phyloP scores from a whole-genome alignment of 2,888 invertebrate species.

The Melinaea menophilus region DNA sequence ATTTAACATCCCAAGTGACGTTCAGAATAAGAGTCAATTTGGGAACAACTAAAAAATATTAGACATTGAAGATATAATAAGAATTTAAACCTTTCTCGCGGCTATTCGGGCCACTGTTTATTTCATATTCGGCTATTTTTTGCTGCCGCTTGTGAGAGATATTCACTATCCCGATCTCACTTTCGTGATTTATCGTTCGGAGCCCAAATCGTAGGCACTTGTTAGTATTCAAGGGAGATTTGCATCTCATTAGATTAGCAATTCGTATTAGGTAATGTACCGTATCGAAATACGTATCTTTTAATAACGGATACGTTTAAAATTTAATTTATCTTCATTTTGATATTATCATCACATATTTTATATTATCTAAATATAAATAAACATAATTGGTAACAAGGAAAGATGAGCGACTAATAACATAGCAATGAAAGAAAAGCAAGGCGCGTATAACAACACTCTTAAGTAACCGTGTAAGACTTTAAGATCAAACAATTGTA shows the following conservation, averaged over 20 bases:
- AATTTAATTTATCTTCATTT: neutral
- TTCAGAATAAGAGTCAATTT: slow-evolving; percentile 15
- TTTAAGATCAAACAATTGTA: slow-evolving; percentile 2
- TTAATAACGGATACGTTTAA: neutral
- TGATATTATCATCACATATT: neutral
- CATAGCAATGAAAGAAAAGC: neutral
- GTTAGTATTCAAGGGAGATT: slow-evolving; percentile 69
- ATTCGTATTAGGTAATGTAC: slow-evolving; percentile 51
- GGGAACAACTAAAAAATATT: slow-evolving; percentile 60
- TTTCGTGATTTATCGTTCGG: slow-evolving; percentile 62
- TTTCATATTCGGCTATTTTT: slow-evolving; percentile 57
- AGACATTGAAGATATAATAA: slow-evolving; percentile 56
- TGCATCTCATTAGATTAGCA: slow-evolving; percentile 69
- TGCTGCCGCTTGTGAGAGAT: slow-evolving; percentile 50
- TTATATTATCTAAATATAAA: neutral
- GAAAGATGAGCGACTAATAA: slow-evolving; percentile 1
- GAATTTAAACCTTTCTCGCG: slow-evolving; percentile 34
- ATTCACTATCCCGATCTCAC: slow-evolving; percentile 61
- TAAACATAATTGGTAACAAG: slow-evolving; percentile 11
- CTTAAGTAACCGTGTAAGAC: neutral
- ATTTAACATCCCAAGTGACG: neutral
- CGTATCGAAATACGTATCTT: slow-evolving; percentile 41
- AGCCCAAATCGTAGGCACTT: slow-evolving; percentile 51
- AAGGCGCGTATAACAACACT: neutral
- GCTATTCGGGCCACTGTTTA: slow-evolving; percentile 64